Conservation (phyloP, 2,113 vertebrate genomes). For the Sturnira hondurensis region DNA sequence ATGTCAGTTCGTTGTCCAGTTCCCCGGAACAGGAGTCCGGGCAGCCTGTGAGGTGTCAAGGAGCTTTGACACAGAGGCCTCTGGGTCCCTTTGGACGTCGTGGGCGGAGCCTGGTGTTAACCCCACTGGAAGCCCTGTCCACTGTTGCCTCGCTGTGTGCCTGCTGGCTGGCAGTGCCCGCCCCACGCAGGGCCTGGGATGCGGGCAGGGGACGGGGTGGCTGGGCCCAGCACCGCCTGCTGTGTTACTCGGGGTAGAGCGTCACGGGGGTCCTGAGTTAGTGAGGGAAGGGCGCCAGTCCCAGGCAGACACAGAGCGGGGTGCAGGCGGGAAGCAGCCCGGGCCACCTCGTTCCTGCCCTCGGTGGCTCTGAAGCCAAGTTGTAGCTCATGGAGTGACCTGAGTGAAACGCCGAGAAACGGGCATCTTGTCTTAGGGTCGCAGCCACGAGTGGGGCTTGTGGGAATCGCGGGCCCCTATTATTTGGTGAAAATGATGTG, state of each 20-base stretch:
- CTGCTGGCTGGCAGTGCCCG: rapidly evolving
- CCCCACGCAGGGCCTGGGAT: background rate
- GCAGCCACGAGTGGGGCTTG: too few species aligned
- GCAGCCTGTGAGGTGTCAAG: rapidly evolving
- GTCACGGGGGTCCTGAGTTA: rapidly evolving
- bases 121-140: too few species aligned
- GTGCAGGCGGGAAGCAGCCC: background rate
- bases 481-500: too few species aligned
- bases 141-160: rapidly evolving
- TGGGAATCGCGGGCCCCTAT: too few species aligned
- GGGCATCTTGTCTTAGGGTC: background rate
- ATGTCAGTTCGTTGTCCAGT: constrained; percentile 60
- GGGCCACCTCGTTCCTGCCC: background rate
- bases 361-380: background rate
- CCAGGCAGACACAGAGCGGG: background rate
- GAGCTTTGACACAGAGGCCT: background rate
- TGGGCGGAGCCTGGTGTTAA: background rate
- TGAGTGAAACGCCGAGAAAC: constrained; percentile 33
- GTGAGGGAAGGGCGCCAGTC: background rate
- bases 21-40: background rate
- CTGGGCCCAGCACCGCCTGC: rapidly evolving
- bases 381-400: background rate
- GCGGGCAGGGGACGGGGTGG: background rate
- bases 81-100: rapidly evolving
- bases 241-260: too few species aligned